Conservation (phyloP, 2,113 vertebrate genomes). For the Calcarius ornatus region DNA sequence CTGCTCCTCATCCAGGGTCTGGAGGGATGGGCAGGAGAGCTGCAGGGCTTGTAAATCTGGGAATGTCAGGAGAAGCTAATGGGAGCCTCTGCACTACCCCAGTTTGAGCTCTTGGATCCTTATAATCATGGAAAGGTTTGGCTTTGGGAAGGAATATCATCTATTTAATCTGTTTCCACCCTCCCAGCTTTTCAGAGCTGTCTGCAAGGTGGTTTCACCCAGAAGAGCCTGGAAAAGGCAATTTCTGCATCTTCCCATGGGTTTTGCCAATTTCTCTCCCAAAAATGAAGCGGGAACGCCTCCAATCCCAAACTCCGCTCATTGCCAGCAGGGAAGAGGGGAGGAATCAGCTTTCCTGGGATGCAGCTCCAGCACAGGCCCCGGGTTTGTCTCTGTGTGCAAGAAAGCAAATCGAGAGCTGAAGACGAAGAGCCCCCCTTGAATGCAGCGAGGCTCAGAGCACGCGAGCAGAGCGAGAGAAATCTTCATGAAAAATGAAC, state of each 20-base stretch:
- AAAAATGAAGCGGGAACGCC: not conserved
- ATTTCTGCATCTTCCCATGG: not conserved
- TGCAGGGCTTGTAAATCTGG: fast-evolving
- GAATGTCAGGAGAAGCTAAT: not conserved
- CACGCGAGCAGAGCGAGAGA: not conserved
- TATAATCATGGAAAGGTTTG: not conserved
- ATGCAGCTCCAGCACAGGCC: not conserved
- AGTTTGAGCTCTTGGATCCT: not conserved
- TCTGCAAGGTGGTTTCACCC: not conserved
- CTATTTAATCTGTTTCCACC: not conserved
- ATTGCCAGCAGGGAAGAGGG: not conserved
- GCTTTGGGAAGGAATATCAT: not conserved
- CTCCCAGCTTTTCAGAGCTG: not conserved
- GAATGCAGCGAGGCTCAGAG: not conserved
- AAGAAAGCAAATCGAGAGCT: not conserved
- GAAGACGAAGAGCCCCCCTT: not conserved
- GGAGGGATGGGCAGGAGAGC: not conserved
- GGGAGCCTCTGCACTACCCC: not conserved
- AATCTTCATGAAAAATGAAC: constrained; percentile 53
- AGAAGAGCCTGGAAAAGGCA: not conserved
- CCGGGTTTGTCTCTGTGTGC: not conserved
- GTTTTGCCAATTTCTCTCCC: not conserved
- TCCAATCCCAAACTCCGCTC: not conserved
- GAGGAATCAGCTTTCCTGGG: not conserved
- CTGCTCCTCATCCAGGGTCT: not conserved